Conservation (phyloP, 2,797 vertebrate genomes). For the Prunella strophiata region DNA sequence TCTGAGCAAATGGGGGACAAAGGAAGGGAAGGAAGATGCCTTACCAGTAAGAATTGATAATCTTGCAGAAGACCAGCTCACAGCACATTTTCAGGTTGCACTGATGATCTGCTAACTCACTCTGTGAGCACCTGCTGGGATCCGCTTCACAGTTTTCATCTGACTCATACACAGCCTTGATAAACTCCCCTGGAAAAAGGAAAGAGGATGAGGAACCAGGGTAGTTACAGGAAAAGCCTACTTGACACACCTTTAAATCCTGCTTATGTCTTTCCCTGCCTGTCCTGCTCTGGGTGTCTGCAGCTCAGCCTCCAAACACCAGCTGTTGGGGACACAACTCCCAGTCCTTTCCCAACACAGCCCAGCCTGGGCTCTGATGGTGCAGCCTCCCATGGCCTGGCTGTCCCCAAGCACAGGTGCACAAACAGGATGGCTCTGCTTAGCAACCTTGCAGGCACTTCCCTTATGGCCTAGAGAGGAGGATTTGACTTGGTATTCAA, state of each 20-base stretch:
- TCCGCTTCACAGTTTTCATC: conserved; percentile 97
- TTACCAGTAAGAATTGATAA: conserved; percentile 98
- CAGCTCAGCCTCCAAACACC: conserved; percentile 18
- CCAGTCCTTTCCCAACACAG: not conserved
- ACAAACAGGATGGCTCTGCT: not conserved
- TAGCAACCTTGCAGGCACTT: not conserved
- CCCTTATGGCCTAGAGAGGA: not conserved
- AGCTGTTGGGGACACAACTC: not conserved
- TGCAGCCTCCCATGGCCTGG: not conserved
- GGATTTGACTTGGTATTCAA: not conserved
- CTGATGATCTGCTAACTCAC: conserved; percentile 89
- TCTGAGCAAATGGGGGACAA: not conserved
- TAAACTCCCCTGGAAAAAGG: conserved; percentile 88
- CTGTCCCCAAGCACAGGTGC: not conserved
- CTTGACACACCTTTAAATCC: conserved; percentile 48
- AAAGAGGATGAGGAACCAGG: conserved; percentile 22
- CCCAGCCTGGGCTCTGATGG: not conserved
- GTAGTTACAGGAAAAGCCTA: conserved; percentile 15
- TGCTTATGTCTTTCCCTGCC: conserved; percentile 26
- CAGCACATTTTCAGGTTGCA: conserved; percentile 98
- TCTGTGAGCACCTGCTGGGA: conserved; percentile 86
- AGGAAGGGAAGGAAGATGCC: conserved; percentile 13
- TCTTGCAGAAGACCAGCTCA: conserved; percentile 97
- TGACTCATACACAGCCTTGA: conserved; percentile 94
- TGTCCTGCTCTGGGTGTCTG: not conserved